Base-by-base conservation (phyloP, 2,888 invertebrate genomes). In the Cerastis leucographa region DNA sequence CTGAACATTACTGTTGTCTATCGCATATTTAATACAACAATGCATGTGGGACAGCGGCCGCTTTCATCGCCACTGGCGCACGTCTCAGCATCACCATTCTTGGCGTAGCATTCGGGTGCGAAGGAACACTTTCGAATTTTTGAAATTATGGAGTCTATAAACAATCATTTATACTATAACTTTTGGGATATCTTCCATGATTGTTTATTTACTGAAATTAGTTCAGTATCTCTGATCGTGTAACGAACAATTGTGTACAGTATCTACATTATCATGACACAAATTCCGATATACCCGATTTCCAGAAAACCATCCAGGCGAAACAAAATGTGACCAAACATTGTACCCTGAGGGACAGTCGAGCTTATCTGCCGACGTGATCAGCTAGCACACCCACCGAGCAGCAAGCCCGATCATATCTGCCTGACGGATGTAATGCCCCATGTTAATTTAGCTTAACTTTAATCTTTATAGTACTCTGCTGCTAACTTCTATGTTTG, bases 31-130 rank as follows among this genome's bases (percentile, higher is more conserved):
- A 88, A 80, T 88, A 84, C 70, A 86, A 92, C 91, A 91, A 92
- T 89, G 88, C 91, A 92, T 91, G 87, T 89, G 89, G 92, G 89
- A 89, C 91, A 89, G 83, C 88, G 88, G 85, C 78, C 89, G 88
- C 92, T 92, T 92, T 92, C 92, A 88, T 90, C 86, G 88, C 87
- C 88, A 85, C 71, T 91, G 90, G 87, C 85, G 73, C 79, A 81
- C 79, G 79, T 84, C 76, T 84, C 83, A 87, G 84, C 90, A 82
- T 84, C 86, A 87, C 91, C 92, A 90, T 91, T 89, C 89, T 89
- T 83, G 89, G 88, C 51, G 46, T 69, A 81, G 80, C 78, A 89
- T 88, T 91, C 87, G 87, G 87, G 88, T 78, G 59, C 71, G 61
- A 85, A 87, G 76, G 80, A 78, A 79, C 76, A 80, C 89, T 90